Evolutionary conservation across 1,140 invertebrate genomes (phyloP), one percentile per base, ranked within the genome.

Genomic region (Camponotus pennsylvanicus): DNA sequence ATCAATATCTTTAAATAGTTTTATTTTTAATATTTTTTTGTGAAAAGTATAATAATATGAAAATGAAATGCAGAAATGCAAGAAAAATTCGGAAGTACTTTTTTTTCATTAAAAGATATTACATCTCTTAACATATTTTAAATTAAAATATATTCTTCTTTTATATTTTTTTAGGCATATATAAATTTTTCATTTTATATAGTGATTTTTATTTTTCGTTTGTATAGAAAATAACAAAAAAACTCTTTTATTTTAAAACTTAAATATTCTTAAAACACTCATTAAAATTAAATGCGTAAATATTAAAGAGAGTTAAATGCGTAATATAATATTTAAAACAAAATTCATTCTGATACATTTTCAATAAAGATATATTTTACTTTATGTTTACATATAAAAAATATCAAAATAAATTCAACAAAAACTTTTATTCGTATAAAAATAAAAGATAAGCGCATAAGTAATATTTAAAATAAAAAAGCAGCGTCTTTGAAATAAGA

Each of bases 391-490:
- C 11, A 55, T 55, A 55, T 0, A 4, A 55, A 55, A 55, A 55
- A 55, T 6, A 55, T 55, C 6, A 55, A 55, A 55, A 63, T 2
- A 34, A 64, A 8, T 37, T 37, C 6, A 64, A 64, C 11, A 67
- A 67, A 67, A 34, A 21, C n/a, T 69, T 45, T 69, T 27, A 69
- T 69, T 69, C 13, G 45, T 69, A 69, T 70, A 32, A 21, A 13
- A 15, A 21, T n/a, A 67, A 42, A 21, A 55, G 21, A n/a, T 21
- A 34, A 15, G n/a, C 7, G 0, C 32, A 63, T 6, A 49, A 0
- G 6, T n/a, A 21, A 63, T 6, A 52, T 78, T 59, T 4, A 61
- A 37, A 77, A 49, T 45, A 52, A 34, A 45, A 64, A 66, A 21
- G 15, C 9, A 11, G 37, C 0, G 0, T 21, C 45, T 69, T 59